Base-by-base conservation (phyloP, 1,140 invertebrate genomes). In the Bradysia coprophila region DNA sequence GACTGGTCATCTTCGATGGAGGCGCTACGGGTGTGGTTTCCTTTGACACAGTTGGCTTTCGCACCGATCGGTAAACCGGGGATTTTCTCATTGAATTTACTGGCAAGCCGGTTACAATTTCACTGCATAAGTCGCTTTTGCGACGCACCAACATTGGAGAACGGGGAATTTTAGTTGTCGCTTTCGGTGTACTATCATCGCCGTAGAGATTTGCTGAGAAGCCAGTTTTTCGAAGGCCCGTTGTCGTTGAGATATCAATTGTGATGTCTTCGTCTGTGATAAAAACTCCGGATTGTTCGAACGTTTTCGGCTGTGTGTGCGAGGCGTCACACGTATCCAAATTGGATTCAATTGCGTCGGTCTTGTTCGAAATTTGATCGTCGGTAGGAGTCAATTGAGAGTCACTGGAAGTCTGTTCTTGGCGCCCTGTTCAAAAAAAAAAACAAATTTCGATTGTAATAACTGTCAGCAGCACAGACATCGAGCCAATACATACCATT, bases 201-300 rank as follows among this genome's bases (percentile, higher is more conserved):
- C 67, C 51, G 60, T 74, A 61, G 55, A 75, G 58, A 46, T 66
- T 61, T 53, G 69, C 59, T 37, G 64, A 63, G 62, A 73, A 69
- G 50, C 73, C 61, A 21, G 69, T 76, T 55, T 76, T 77, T n/a
- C 74, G 63, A 0, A 80, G 58, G 11, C 76, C 76, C 2, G 74
- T 73, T 47, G 71, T 71, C 44, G 73, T 68, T 45, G 73, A 75
- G 10, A 78, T 73, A 47, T 78, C 74, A 37, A 75, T 71, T 11
- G 72, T 71, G 41, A 68, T 68, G 32, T 55, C 69, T 53, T 65
- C 63, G 49, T 66, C 56, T 51, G 62, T 66, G 38, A 63, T 69
- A 45, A 49, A 58, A 3, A 61, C 47, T 0, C 58, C 58, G 1
- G 54, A 57, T 38, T 53, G 53, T 44, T 58, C 58, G 37, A 44